Evolutionary conservation across 2,888 invertebrate species (phyloP), one percentile per base, ranked within the genome.

Genomic region (Polietes domitor): DNA sequence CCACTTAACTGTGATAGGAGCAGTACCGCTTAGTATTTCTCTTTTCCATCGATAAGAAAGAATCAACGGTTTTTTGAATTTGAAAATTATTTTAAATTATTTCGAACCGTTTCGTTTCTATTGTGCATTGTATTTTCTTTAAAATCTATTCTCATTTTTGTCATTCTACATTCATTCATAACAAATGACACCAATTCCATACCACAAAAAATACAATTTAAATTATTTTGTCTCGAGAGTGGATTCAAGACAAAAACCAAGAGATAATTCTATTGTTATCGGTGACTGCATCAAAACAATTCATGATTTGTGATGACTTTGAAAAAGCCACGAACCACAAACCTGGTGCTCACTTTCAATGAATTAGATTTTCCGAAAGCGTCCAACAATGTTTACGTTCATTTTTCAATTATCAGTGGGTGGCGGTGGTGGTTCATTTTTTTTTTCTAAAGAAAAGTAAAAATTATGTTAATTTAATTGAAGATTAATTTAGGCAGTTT

Each of bases 381-480:
- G 68, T n/a, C 24, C 26, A 15, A 15, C 41, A 15, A 47, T 7
- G 9, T 47, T 68, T 9, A 2, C 12, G 26, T 47, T 15, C 24
- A 24, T 47, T 47, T 21, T 10, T 10, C 24, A 24, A 4, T 4
- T 58, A 26, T 2, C 70, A 50, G 28, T 70, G 70, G 70, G 70
- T 70, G 70, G 47, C 0, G 1, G 10, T 63, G 26, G 41, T n/a
- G 26, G 58, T 37, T 12, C 37, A 37, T 37, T 7, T 7, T 12
- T 50, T 50, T 50, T 19, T 17, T 47, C 53, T 43, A 5, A 41
- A 19, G 19, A 28, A 47, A 10, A 50, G 15, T 4, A 28, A 47
- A 70, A 70, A 2, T 70, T 70, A 70, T 70, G 70, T 50, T 70
- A 70, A 70, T 70, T 70, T 43, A 26, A 28, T 70, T 15, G 26